phyloP scores from a whole-genome alignment of 2,797 vertebrate species.

The Strix occidentalis region DNA sequence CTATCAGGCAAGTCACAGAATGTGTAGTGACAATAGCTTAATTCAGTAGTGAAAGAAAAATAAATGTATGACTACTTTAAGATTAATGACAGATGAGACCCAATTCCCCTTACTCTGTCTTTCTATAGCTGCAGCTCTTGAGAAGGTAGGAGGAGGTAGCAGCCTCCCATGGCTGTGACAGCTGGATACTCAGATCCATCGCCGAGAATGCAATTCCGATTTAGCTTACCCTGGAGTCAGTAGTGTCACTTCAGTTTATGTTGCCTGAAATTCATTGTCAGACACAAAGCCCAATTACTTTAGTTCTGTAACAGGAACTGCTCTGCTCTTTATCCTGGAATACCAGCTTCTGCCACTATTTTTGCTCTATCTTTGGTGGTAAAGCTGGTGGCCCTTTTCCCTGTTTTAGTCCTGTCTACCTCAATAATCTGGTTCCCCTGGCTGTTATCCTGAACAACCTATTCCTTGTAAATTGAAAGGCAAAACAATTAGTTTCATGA shows the following conservation, averaged over 20 bases:
- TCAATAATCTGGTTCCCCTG: not conserved
- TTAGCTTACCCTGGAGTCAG: not conserved
- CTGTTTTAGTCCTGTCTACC: not conserved
- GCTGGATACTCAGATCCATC: not conserved
- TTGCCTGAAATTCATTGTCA: not conserved
- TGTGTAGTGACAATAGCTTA: not conserved
- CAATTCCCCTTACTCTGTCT: not conserved
- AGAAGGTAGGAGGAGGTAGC: not conserved
- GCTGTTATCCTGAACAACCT: not conserved
- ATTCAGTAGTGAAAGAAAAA: not conserved
- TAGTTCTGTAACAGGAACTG: not conserved
- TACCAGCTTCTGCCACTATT: not conserved
- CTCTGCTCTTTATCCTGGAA: not conserved
- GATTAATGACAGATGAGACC: not conserved
- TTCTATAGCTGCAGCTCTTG: not conserved
- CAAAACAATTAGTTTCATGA: not conserved
- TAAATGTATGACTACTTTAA: not conserved
- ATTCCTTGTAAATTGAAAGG: not conserved
- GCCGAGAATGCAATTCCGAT: not conserved
- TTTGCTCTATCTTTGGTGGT: not conserved
- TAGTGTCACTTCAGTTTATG: not conserved
- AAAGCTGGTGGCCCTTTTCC: not conserved
- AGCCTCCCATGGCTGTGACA: not conserved
- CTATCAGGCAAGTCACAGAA: not conserved
- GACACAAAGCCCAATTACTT: not conserved